Evolutionary conservation across 2,888 invertebrate species (phyloP).

Genomic region (Idaea straminata): DNA sequence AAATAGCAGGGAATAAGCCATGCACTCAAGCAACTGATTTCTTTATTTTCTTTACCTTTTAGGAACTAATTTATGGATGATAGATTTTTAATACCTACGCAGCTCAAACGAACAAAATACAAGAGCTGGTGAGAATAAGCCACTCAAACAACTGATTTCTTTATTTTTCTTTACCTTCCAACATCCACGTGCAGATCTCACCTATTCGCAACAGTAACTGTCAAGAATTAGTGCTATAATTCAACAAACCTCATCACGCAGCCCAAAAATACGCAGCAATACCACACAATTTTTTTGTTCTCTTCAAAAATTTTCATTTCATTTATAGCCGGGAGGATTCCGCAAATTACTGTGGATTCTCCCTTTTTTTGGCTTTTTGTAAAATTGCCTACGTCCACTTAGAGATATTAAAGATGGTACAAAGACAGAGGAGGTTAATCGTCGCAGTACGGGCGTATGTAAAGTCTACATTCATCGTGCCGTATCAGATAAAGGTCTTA

Average conservation of each 20-base stretch:
- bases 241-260: slow-evolving; percentile 37
- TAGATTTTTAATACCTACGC: too few relatives aligned
- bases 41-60: too few relatives aligned
- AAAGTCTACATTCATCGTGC: background rate
- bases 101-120: too few relatives aligned
- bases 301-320: slow-evolving; percentile 70
- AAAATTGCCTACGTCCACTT: slow-evolving; percentile 75
- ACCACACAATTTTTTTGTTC: slow-evolving; percentile 44
- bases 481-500: too few relatives aligned
- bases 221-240: slow-evolving; percentile 36
- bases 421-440: slow-evolving; percentile 57
- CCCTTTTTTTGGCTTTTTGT: slow-evolving; percentile 65
- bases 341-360: slow-evolving; percentile 64
- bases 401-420: slow-evolving; percentile 68
- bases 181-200: background rate
- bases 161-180: background rate
- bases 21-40: too few relatives aligned
- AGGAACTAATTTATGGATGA: too few relatives aligned
- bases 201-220: background rate
- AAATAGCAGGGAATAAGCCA: too few relatives aligned
- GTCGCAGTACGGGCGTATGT: slow-evolving; percentile 25
- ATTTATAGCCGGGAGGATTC: slow-evolving; percentile 65
- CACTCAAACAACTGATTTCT: background rate
- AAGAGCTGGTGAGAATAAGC: too few relatives aligned
- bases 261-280: slow-evolving; percentile 37